phyloP scores from a whole-genome alignment of 2,797 vertebrate species.

The Molossus molossus region DNA sequence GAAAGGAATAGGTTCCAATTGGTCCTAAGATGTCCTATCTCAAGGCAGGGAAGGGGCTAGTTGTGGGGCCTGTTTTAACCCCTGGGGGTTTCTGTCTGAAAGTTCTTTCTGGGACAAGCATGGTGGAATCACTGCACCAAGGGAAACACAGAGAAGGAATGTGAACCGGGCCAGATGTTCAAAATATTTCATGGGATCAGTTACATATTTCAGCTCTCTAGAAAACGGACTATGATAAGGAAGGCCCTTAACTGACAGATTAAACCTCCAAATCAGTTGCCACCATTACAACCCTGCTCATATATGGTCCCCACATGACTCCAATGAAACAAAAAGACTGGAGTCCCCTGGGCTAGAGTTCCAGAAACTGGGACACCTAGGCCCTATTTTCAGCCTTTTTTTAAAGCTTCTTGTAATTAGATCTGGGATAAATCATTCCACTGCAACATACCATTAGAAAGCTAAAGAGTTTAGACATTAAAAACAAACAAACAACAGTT shows the following conservation, averaged over 20 bases:
- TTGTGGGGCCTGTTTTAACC: not conserved
- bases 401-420: constrained; percentile 11
- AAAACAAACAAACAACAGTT: not conserved
- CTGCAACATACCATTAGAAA: not conserved
- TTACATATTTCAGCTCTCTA: not conserved
- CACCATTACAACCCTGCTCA: not conserved
- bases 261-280: not conserved
- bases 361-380: constrained; percentile 31
- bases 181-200: not conserved
- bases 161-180: not conserved
- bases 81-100: not conserved
- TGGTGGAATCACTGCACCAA: not conserved
- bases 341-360: not conserved
- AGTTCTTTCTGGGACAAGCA: not conserved
- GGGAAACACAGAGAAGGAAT: not conserved
- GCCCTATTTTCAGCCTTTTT: constrained; percentile 41
- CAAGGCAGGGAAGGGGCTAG: not conserved
- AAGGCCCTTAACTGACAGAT: not conserved
- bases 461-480: not conserved
- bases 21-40: not conserved
- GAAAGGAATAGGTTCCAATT: not conserved
- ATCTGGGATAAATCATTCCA: constrained; percentile 20
- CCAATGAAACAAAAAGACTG: not conserved
- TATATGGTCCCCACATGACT: not conserved
- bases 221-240: not conserved